Conservation (phyloP, 2,113 vertebrate genomes). For the Plotosus lineatus region DNA sequence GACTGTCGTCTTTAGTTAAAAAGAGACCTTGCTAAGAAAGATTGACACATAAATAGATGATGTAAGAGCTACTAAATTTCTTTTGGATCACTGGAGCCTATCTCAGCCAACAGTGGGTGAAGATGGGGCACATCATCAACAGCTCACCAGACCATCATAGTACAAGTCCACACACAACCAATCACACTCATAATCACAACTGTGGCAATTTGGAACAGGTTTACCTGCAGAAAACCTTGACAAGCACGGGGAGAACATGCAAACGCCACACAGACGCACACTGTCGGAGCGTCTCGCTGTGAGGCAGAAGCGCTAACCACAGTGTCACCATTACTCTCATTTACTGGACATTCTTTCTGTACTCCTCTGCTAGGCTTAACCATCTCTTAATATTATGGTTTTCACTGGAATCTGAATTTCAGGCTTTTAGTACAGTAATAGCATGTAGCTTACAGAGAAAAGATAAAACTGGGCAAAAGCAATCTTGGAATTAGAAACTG, state of each 20-base stretch:
- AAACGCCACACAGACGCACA: too few relatives aligned
- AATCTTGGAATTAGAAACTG: slow-evolving; percentile 22
- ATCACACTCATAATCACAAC: too few relatives aligned
- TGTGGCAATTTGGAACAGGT: too few relatives aligned
- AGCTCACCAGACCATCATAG: too few relatives aligned
- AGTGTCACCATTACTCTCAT: slow-evolving; percentile 26
- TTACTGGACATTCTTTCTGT: slow-evolving; percentile 7
- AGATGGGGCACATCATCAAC: too few relatives aligned
- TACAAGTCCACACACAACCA: too few relatives aligned
- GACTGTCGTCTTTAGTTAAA: not conserved
- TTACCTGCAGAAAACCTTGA: too few relatives aligned
- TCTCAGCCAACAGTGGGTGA: too few relatives aligned
- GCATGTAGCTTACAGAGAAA: slow-evolving; percentile 5
- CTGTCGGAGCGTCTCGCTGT: too few relatives aligned
- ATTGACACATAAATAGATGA: slow-evolving; percentile 1
- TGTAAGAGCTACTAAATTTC: not conserved
- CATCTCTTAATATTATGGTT: not conserved
- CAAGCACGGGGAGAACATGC: too few relatives aligned
- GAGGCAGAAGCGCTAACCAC: too few relatives aligned
- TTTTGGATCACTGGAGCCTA: too few relatives aligned
- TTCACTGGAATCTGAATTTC: not conserved
- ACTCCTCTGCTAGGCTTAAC: not conserved
- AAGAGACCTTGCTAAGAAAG: not conserved
- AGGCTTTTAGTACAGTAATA: not conserved
- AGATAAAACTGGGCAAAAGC: not conserved